Evolutionary conservation across 2,888 invertebrate genomes (phyloP).

Genomic region (Priapulus caudatus): DNA sequence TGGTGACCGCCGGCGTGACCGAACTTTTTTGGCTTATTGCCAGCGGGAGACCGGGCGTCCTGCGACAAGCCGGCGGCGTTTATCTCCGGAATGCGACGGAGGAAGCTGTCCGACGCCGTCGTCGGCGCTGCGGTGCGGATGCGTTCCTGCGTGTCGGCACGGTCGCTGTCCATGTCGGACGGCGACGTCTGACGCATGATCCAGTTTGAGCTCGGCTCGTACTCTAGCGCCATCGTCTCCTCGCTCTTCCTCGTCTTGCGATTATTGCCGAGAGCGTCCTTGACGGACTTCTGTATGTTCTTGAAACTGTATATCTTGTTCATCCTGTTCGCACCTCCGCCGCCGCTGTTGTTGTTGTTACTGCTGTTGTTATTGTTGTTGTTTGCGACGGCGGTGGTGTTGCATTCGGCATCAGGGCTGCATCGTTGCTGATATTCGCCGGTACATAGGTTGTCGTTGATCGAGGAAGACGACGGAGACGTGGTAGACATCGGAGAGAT

Average conservation of each 20-base stretch:
- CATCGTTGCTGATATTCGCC: no score
- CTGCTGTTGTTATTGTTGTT: background rate
- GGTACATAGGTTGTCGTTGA: no score
- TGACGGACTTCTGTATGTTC: background rate
- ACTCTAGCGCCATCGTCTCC: no score
- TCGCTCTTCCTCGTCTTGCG: background rate
- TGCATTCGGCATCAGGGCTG: no score
- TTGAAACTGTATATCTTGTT: conserved; percentile 3
- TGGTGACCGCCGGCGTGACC: background rate
- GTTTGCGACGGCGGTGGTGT: background rate
- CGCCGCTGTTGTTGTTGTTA: background rate
- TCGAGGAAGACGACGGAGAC: background rate
- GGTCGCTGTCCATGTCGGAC: background rate
- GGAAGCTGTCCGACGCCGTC: background rate
- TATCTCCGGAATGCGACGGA: background rate
- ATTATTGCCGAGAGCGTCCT: background rate
- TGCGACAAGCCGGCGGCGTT: background rate
- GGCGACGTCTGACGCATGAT: background rate
- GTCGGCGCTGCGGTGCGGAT: background rate
- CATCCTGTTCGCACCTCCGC: no score
- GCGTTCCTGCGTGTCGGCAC: no score
- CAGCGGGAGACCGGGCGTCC: no score
- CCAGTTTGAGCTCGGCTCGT: background rate
- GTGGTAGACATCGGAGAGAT: background rate
- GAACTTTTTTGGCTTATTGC: no score